A percentile compares a stretch with the other conserved stretches of the same genome.
These are phyloP conservation scores for Anableps anableps DNA, from an alignment of 2,797 vertebrate genomes.

Conservation along the genomic window DNA sequence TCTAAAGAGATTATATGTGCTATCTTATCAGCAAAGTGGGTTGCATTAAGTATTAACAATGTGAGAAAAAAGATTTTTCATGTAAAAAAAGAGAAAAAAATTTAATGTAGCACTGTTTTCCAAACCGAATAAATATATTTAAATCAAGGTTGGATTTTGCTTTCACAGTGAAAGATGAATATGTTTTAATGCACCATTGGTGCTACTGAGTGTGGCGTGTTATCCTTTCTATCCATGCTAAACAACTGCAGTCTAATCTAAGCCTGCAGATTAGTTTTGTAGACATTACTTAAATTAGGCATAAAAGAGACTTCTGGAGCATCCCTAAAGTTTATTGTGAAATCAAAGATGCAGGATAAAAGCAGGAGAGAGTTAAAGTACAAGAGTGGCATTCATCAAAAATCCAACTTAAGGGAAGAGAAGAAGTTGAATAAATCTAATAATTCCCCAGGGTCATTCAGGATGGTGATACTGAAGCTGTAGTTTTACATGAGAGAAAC, in stretches of 20 bases:
- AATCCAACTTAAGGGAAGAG: neutral
- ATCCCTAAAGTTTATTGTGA: slow-evolving; percentile 31
- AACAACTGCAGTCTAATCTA: slow-evolving; percentile 16
- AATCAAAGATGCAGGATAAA: slow-evolving; percentile 43
- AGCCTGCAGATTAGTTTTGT: slow-evolving; percentile 12
- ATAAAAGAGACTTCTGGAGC: slow-evolving; percentile 30
- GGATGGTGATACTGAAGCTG: neutral
- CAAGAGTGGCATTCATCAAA: slow-evolving; percentile 27
- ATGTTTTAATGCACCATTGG: too few relatives aligned
- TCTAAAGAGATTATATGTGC: too few relatives aligned
- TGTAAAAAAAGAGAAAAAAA: too few relatives aligned
- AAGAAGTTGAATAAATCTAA: slow-evolving; percentile 17
- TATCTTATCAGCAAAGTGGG: too few relatives aligned
- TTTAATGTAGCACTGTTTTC: too few relatives aligned
- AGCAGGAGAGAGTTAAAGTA: neutral
- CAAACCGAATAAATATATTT: too few relatives aligned
- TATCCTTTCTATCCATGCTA: neutral
- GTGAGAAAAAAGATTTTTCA: too few relatives aligned
- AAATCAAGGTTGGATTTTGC: neutral
- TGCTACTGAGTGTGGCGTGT: too few relatives aligned
- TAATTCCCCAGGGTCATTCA: neutral
- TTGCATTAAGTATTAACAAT: too few relatives aligned
- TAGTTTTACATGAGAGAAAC: slow-evolving; percentile 6
- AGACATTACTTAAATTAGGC: slow-evolving; percentile 35
- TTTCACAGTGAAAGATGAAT: too few relatives aligned